Evolutionary conservation across 2,888 invertebrate species (phyloP).

Genomic region (Cabera pusaria): DNA sequence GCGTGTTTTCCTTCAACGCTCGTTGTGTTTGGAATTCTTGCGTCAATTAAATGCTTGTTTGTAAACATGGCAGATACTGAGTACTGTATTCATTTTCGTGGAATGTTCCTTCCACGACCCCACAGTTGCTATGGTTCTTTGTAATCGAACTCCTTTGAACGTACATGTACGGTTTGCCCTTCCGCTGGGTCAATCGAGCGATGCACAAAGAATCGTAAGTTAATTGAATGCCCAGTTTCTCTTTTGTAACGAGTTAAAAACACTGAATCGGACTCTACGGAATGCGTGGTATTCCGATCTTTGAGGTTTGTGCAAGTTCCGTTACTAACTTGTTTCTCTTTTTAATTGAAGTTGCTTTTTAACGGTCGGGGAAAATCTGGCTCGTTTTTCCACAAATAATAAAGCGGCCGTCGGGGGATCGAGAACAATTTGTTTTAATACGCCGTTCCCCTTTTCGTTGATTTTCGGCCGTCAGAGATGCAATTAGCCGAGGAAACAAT

Average conservation of each 20-base stretch:
- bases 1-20: constrained; percentile 63
- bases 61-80: constrained; percentile 64
- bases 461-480: constrained; percentile 10
- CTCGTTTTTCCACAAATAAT: constrained; percentile 6
- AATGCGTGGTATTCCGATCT: constrained; percentile 10
- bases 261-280: constrained; percentile 4
- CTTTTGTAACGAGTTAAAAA: constrained; percentile 15
- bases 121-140: constrained; percentile 40
- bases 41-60: constrained; percentile 74
- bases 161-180: constrained; percentile 29
- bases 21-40: constrained; percentile 69
- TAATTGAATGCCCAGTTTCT: constrained; percentile 28
- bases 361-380: constrained; percentile 2
- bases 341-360: constrained; percentile 12
- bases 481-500: constrained; percentile 15
- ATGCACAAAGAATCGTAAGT: constrained; percentile 28
- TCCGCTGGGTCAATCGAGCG: constrained; percentile 38
- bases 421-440: constrained; percentile 19
- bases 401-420: constrained; percentile 5
- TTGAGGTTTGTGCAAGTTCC: constrained; percentile 7
- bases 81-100: constrained; percentile 57
- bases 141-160: constrained; percentile 51
- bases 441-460: constrained; percentile 7
- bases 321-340: constrained; percentile 2
- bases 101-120: constrained; percentile 54